Evolutionary conservation across 2,113 vertebrate genomes (phyloP), one percentile per base, ranked within the genome.

Genomic region (Mesitornis unicolor): DNA sequence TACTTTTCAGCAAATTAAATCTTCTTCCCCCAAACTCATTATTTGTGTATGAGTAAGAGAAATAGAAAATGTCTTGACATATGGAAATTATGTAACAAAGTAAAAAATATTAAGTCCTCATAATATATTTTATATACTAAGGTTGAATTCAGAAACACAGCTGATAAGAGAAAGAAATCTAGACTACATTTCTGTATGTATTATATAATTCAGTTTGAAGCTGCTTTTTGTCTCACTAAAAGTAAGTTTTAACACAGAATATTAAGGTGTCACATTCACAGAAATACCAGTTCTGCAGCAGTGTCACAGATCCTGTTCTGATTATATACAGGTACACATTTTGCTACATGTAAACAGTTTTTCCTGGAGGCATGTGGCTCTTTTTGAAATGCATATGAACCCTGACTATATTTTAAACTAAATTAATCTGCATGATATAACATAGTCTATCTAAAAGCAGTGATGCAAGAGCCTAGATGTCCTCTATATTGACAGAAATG

Each of bases 71-170:
- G 13, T 40, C 7, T 45, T 84, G 19, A 48, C 25, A 38, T 16
- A 38, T 11, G 4, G 10, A 71, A 89, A 48, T 33, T 31, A 50
- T 8, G 6, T 69, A 69, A 56, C 1, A 33, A 83, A 56, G 16
- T 64, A 59, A 79, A 73, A 68, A 73, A 6, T 6, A 59, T 5
- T 1, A 89, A 79, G 5, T 7, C 36, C 9, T 57, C 28, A 65
- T 60, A 84, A 74, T 84, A 61, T n/a, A 65, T 45, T 79, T n/a
- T 11, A n/a, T 79, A 29, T 83, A 31, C 80, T 79, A 94, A 87
- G 10, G 33, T 21, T 74, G 67, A 95, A 95, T 88, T 96, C 77
- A 90, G 82, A 92, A 95, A 94, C 70, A 86, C 51, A 92, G 47
- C 47, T 82, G 60, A 63, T 36, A 84, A 69, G 42, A 70, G 87